These are phyloP conservation scores for Bradypodion ventrale DNA, from an alignment of 2,797 vertebrate species.

Conservation along the genomic window DNA sequence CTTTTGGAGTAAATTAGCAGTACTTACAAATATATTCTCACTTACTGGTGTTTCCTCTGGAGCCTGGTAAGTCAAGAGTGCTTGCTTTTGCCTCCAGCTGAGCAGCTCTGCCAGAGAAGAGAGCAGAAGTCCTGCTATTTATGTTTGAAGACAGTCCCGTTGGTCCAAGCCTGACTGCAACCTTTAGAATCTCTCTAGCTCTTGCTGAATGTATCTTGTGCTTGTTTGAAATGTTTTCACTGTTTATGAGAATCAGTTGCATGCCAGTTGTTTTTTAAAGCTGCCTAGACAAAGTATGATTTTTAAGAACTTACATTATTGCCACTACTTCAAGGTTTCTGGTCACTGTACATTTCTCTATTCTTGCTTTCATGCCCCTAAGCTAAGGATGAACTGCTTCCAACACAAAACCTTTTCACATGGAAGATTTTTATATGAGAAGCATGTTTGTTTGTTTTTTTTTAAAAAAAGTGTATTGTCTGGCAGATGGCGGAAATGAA, in stretches of 20 bases:
- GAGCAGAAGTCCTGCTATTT: slow-evolving; percentile 84
- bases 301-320: slow-evolving; percentile 42
- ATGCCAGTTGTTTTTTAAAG: slow-evolving; percentile 54
- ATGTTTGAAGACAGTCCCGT: slow-evolving; percentile 81
- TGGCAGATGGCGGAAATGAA: slow-evolving; percentile 68
- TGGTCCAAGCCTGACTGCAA: slow-evolving; percentile 74
- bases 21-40: slow-evolving; percentile 46
- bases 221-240: slow-evolving; percentile 55
- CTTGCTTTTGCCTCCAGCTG: slow-evolving; percentile 82
- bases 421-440: slow-evolving; percentile 62
- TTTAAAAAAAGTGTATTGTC: slow-evolving; percentile 67
- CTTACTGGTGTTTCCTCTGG: slow-evolving; percentile 78
- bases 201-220: slow-evolving; percentile 63
- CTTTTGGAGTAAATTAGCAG: slow-evolving; percentile 34
- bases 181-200: slow-evolving; percentile 75
- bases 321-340: slow-evolving; percentile 50
- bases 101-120: slow-evolving; percentile 80
- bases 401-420: slow-evolving; percentile 51
- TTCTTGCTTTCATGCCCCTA: slow-evolving; percentile 62
- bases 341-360: slow-evolving; percentile 55
- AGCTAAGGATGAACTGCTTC: slow-evolving; percentile 61
- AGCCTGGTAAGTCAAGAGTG: slow-evolving; percentile 70
- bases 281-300: slow-evolving; percentile 55
- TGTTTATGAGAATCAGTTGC: slow-evolving; percentile 34
- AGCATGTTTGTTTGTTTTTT: slow-evolving; percentile 68